These are phyloP conservation scores for Ptychadena robeensis DNA, from an alignment of 2,797 vertebrate species.

Conservation along the genomic window DNA sequence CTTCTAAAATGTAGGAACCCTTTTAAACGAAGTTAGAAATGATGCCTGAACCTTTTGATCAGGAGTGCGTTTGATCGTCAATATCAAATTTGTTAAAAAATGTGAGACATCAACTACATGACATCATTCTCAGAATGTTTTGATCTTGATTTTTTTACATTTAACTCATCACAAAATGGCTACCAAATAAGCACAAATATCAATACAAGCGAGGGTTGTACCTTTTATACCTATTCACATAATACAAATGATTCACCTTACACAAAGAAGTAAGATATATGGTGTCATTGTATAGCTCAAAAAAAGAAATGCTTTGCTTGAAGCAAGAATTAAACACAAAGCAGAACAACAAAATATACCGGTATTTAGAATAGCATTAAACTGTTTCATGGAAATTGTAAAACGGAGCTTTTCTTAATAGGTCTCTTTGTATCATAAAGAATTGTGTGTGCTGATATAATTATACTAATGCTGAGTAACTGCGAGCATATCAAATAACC, in stretches of 20 bases:
- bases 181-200: too few relatives aligned
- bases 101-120: too few relatives aligned
- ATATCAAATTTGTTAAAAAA: not conserved
- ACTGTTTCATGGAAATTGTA: not conserved
- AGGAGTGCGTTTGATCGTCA: not conserved
- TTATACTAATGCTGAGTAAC: slow-evolving; percentile 38
- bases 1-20: not conserved
- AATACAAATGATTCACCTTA: too few relatives aligned
- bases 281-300: not conserved
- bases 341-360: not conserved
- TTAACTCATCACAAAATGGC: too few relatives aligned
- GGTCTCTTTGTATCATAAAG: slow-evolving; percentile 7
- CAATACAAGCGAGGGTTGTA: too few relatives aligned
- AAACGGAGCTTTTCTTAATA: not conserved
- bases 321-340: not conserved
- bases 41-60: not conserved
- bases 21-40: slow-evolving; percentile 1
- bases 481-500: slow-evolving; percentile 41
- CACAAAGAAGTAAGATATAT: not conserved
- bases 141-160: too few relatives aligned
- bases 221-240: too few relatives aligned
- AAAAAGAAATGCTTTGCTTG: not conserved
- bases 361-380: not conserved
- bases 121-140: too few relatives aligned
- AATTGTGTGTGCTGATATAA: slow-evolving; percentile 26